Base-by-base conservation (phyloP, 2,797 vertebrate species). In the Silurus aristotelis region DNA sequence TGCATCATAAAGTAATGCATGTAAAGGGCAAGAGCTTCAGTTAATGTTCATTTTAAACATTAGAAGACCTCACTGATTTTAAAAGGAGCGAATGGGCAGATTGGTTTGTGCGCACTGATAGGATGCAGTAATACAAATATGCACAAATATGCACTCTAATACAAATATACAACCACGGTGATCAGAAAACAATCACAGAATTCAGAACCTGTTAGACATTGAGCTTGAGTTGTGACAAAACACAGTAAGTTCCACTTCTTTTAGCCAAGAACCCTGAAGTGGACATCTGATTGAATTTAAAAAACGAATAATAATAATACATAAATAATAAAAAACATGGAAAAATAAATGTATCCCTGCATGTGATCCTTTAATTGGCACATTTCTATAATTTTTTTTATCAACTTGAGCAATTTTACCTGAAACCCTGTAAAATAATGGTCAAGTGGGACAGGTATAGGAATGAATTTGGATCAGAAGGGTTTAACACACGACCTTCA, bases 401-500 rank as follows among this genome's bases (percentile, higher is more conserved):
- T 38, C 38, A 38, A 38, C 38, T 38, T 38, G 38, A 38, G 38
- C 38, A 38, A 38, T 52, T 80, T 27, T 5, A 1, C 6, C 9
- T 48, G n/a, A 25, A 22, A 48, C 8, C 48, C 22, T 4, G 1
- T 27, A 22, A 80, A 22, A 22, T 46, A 12, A 2, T 12, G n/a
- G 46, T 43, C 46, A 27, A 15, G 6, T 67, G n/a, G 19, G 8
- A 52, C 10, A 67, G 5, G n/a, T 19, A 31, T 27, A 55, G 46
- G 22, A 15, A 27, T 13, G 61, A 67, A 80, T 67, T 67, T 27
- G 63, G 63, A 80, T 80, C 79, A 52, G 43, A 46, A 17, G 43
- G 22, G 14, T 55, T 80, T 66, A 55, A 66, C 46, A 52, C 79
- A 80, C 5, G n/a, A 80, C 63, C 63, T 80, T 80, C 61, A 67